Conservation (phyloP, 2,113 vertebrate species). For the Fulmarus glacialis region DNA sequence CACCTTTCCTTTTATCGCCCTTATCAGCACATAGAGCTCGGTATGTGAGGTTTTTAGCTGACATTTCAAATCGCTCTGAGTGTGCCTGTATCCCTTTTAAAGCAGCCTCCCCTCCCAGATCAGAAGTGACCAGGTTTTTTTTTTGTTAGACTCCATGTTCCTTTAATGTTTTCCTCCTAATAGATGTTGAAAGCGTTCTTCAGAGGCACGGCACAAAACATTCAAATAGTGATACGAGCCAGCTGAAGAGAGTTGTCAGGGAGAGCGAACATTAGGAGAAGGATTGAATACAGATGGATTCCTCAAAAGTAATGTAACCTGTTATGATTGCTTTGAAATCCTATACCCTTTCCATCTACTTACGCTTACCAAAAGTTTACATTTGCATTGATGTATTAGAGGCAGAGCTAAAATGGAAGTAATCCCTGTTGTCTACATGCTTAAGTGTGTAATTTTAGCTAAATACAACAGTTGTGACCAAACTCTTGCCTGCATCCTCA, state of each 20-base stretch:
- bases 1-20: slow-evolving; percentile 48
- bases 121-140: slow-evolving; percentile 28
- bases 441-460: slow-evolving; percentile 57
- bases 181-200: slow-evolving; percentile 66
- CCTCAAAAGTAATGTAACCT: slow-evolving; percentile 71
- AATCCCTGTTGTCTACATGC: slow-evolving; percentile 49
- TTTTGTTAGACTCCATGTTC: slow-evolving; percentile 56
- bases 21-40: slow-evolving; percentile 10
- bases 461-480: slow-evolving; percentile 27
- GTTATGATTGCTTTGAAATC: slow-evolving; percentile 71
- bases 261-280: slow-evolving; percentile 55
- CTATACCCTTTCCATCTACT: slow-evolving; percentile 53
- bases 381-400: slow-evolving; percentile 57
- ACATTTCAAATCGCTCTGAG: slow-evolving; percentile 42
- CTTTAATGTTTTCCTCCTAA: slow-evolving; percentile 66
- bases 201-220: slow-evolving; percentile 56
- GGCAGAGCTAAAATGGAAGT: slow-evolving; percentile 52
- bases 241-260: slow-evolving; percentile 70
- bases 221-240: slow-evolving; percentile 59
- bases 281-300: slow-evolving; percentile 72
- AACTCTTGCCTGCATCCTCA: background rate
- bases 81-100: slow-evolving; percentile 42
- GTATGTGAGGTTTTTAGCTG: slow-evolving; percentile 36
- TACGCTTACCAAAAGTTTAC: slow-evolving; percentile 43
- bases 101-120: slow-evolving; percentile 60